Base-by-base conservation (phyloP, 1,140 invertebrate species). In the Euborellia annulipes region DNA sequence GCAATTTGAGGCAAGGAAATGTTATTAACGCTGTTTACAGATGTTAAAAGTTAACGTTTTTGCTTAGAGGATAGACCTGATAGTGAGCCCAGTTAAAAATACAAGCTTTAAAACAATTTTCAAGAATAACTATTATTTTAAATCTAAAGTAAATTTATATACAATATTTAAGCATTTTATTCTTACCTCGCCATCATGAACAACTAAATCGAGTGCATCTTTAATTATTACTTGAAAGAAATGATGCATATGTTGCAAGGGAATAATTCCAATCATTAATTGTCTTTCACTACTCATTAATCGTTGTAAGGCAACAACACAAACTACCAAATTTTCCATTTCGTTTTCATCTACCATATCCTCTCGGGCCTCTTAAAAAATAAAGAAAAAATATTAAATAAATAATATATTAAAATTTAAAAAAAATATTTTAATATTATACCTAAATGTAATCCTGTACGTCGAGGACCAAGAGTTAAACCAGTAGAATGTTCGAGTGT, bases 211-310 rank as follows among this genome's bases (percentile, higher is more conserved):
- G 62, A 95, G 76, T 20, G 85, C 80, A 56, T 85, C 83, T 41
- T 79, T 75, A 13, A 92, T 77, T 42, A 94, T 78, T 8, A 79
- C 75, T 52, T 90, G 82, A 56, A 94, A 86, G 1, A 93, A 82
- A 49, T 82, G 72, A 32, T 79, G 77, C 54, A 88, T 81, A 51
- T 86, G 73, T 21, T 80, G 75, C 34, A 75, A 63, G 13, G 88
- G 82, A 56, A 96, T 79, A 21, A 97, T 83, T 13, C 82, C 81
- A 13, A 79, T 72, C 66, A 94, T 80, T 14, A 90, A 62, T 41
- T 77, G 69, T 21, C 83, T 72, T 61, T 97, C 92, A 56, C 80
- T 80, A 57, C 90, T 82, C 69, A 93, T 86, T 3, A 96, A 67
- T 50, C 85, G 80, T 38, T 86, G 79, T n/a, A 95, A 65, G 6